Conservation (phyloP, 2,113 vertebrate genomes). For the Ictidomys tridecemlineatus region DNA sequence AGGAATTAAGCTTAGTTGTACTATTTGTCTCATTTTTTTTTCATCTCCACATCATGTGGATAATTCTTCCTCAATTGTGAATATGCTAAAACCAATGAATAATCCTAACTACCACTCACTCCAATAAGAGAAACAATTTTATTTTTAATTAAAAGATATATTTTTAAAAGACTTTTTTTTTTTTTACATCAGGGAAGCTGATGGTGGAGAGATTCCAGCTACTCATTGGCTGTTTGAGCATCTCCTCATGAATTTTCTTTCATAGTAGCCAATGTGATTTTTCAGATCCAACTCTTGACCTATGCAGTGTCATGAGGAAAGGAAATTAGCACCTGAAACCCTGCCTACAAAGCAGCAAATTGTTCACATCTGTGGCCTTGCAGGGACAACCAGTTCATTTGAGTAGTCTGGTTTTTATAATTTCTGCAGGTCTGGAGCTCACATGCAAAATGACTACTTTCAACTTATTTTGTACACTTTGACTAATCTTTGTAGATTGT, state of each 20-base stretch:
- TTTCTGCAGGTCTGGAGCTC: not conserved
- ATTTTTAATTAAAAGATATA: not conserved
- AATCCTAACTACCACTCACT: not conserved
- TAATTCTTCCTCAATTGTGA: not conserved
- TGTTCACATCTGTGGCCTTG: not conserved
- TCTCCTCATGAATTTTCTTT: not conserved
- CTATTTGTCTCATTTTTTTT: not conserved
- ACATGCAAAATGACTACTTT: not conserved
- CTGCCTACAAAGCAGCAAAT: not conserved
- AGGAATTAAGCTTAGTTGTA: not conserved
- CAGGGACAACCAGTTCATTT: not conserved
- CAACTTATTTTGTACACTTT: too few species aligned
- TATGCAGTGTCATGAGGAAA: not conserved
- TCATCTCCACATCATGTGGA: not conserved
- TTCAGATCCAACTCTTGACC: not conserved
- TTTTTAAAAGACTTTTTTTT: not conserved
- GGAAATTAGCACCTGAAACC: not conserved
- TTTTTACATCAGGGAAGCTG: not conserved
- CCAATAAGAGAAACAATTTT: not conserved
- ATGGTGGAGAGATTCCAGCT: not conserved
- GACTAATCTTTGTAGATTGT: not conserved
- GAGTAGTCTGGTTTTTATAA: not conserved
- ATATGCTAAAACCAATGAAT: constrained; percentile 1
- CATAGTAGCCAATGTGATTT: not conserved
- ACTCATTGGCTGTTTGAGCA: not conserved